Evolutionary conservation across 2,797 vertebrate species (phyloP), one percentile per base, ranked within the genome.

Genomic region (Harpagifer antarcticus): DNA sequence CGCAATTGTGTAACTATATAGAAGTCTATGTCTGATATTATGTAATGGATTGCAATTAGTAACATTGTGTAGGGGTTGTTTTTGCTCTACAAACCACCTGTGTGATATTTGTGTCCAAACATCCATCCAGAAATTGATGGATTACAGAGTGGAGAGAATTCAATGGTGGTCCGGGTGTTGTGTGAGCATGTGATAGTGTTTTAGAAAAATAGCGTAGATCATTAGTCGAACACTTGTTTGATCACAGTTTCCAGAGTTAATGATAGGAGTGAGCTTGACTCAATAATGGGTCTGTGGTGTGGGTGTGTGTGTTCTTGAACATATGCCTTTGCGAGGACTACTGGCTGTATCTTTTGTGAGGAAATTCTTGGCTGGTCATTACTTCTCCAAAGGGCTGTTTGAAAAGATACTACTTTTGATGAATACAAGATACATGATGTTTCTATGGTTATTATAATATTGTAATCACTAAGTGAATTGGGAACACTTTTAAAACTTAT

Each of bases 201-300:
- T 92, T 86, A 50, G 78, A 78, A 76, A 79, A 81, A 85, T 79
- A 58, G 71, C 15, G 76, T 64, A 16, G 83, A 71, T 90, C 87
- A 90, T 93, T 91, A 86, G 86, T 47, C 68, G 74, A 91, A 89
- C 81, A 85, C 86, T 89, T 89, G 83, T 90, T 89, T 89, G 88
- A 91, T 93, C 88, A 87, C 85, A 78, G 78, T 88, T 86, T 64
- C 68, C 79, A 76, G 72, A 88, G 79, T 83, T 91, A 93, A 91
- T 88, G 87, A 90, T 71, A 87, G 89, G 83, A 79, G 69, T 31
- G 60, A 82, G 86, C 79, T 77, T 72, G 76, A 79, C 54, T 84
- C 75, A 78, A 53, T 90, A 89, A 92, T 85, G 72, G 82, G 7
- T 74, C 72, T 90, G 88, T 75, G 90, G 86, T 89, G 70, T 78